Conservation (phyloP, 2,113 vertebrate genomes). For the Lipotes vexillifer region DNA sequence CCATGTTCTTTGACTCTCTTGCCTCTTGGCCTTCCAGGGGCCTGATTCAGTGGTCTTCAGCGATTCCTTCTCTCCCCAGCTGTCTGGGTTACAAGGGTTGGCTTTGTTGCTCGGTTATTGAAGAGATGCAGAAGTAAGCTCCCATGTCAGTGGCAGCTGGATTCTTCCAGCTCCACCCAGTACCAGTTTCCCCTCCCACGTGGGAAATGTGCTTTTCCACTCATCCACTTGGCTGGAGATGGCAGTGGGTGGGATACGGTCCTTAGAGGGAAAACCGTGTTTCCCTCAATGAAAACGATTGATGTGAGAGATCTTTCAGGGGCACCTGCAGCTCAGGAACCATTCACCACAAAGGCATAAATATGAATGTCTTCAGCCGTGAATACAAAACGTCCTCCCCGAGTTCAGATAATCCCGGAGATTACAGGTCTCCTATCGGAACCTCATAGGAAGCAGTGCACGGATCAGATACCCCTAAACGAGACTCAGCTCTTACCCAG, state of each 20-base stretch:
- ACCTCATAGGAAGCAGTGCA: neutral
- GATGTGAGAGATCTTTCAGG: neutral
- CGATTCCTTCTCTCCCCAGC: neutral
- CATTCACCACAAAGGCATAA: neutral
- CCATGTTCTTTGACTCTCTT: neutral
- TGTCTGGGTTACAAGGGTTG: neutral
- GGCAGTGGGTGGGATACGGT: rapidly evolving
- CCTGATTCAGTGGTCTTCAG: neutral
- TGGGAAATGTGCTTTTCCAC: rapidly evolving
- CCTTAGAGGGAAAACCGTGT: neutral
- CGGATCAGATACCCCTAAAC: neutral
- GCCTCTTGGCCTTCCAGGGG: neutral
- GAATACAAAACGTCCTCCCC: neutral
- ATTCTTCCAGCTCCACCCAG: rapidly evolving
- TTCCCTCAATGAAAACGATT: neutral
- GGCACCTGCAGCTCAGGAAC: neutral
- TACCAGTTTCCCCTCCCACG: rapidly evolving
- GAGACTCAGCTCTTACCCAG: neutral
- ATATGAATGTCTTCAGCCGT: neutral
- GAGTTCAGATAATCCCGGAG: neutral
- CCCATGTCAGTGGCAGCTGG: rapidly evolving
- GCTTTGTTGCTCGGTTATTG: neutral
- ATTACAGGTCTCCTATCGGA: neutral
- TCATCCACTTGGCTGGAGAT: neutral
- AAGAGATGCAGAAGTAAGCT: neutral